Evolutionary conservation across 2,888 invertebrate genomes (phyloP).

Genomic region (Leptopilina drosophilae): DNA sequence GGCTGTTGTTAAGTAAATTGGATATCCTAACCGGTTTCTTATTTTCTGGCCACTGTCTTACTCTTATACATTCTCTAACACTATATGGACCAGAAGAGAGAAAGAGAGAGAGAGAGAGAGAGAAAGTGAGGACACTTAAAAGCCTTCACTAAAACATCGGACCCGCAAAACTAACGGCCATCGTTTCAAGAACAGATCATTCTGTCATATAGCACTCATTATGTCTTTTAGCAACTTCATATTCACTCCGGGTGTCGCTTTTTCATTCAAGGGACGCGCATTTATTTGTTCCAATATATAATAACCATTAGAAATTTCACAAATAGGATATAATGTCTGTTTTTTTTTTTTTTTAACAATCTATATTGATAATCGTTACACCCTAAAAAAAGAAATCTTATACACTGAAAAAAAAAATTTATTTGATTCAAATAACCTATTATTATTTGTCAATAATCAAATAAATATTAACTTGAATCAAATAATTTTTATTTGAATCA

Average conservation of each 20-base stretch:
- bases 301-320: no score
- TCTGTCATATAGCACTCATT: conserved; percentile 25
- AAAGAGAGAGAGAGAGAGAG: no score
- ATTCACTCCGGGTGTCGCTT: neutral
- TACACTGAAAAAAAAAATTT: no score
- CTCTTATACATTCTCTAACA: conserved; percentile 59
- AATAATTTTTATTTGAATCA: no score
- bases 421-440: no score
- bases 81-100: conserved; percentile 48
- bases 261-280: neutral
- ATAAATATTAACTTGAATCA: no score
- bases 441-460: no score
- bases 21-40: conserved; percentile 76
- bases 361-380: no score
- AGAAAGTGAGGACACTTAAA: conserved; percentile 49
- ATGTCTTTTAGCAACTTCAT: conserved; percentile 18
- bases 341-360: no score
- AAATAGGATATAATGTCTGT: no score
- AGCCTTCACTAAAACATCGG: conserved; percentile 46
- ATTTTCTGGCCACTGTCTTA: conserved; percentile 77
- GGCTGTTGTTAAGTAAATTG: conserved; percentile 77
- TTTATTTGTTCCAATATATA: no score
- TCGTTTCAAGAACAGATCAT: conserved; percentile 34
- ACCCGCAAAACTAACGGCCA: conserved; percentile 6
- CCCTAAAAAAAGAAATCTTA: no score